These are phyloP conservation scores for Holocentrus rufus DNA, from an alignment of 2,797 vertebrate species.

Conservation along the genomic window DNA sequence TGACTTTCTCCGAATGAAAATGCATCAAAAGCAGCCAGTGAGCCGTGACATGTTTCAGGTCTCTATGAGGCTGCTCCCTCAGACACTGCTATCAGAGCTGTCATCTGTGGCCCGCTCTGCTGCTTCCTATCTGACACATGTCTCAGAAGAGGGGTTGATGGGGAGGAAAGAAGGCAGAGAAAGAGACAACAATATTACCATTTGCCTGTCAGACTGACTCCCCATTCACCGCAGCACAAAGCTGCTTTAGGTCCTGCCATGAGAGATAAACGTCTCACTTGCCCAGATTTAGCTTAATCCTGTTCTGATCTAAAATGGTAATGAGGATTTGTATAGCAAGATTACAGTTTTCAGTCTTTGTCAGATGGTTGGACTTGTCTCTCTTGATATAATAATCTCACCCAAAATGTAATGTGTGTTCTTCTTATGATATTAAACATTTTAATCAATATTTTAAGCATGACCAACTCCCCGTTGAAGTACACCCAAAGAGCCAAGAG, in stretches of 20 bases:
- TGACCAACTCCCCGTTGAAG: neutral
- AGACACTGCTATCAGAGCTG: slow-evolving; percentile 65
- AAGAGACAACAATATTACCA: slow-evolving; percentile 48
- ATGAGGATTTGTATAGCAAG: slow-evolving; percentile 36
- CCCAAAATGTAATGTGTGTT: neutral
- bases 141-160: slow-evolving; percentile 56
- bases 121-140: slow-evolving; percentile 61
- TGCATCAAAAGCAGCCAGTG: slow-evolving; percentile 41
- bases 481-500: neutral
- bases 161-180: slow-evolving; percentile 12
- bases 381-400: slow-evolving; percentile 5
- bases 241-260: slow-evolving; percentile 34
- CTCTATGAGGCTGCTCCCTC: slow-evolving; percentile 47
- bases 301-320: slow-evolving; percentile 37
- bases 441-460: neutral
- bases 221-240: slow-evolving; percentile 29
- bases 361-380: slow-evolving; percentile 3
- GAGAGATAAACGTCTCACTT: slow-evolving; percentile 43
- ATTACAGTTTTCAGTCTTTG: slow-evolving; percentile 5
- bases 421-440: neutral
- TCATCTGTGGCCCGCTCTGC: slow-evolving; percentile 58
- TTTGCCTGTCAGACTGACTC: slow-evolving; percentile 57
- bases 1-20: slow-evolving; percentile 22
- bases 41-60: slow-evolving; percentile 52
- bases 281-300: slow-evolving; percentile 43